phyloP scores from a whole-genome alignment of 1,140 invertebrate species.

The Lethrus apterus region DNA sequence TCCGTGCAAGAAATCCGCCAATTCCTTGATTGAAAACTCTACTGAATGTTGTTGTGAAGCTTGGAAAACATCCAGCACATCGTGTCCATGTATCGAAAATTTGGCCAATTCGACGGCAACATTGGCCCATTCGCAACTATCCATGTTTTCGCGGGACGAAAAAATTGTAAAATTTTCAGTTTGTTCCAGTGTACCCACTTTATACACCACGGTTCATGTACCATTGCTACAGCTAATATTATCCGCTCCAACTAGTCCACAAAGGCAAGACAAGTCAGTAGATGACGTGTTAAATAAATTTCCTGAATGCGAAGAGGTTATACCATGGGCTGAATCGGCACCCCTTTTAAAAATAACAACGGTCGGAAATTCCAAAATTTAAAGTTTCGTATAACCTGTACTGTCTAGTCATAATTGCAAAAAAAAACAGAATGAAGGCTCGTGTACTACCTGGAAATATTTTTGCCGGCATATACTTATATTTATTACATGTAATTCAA shows the following conservation, averaged over 20 bases:
- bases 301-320: conserved; percentile 40
- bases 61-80: conserved; percentile 47
- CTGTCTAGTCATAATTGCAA: too few species aligned
- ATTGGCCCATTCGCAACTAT: conserved; percentile 36
- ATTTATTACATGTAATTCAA: too few species aligned
- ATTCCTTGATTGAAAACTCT: conserved; percentile 30
- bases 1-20: conserved; percentile 42
- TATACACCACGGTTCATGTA: conserved; percentile 27
- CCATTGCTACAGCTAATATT: conserved; percentile 26
- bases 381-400: too few species aligned
- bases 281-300: conserved; percentile 30
- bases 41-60: conserved; percentile 41
- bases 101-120: conserved; percentile 38
- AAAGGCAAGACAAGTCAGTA: conserved; percentile 25
- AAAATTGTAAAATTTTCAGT: conserved; percentile 21
- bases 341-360: conserved; percentile 40
- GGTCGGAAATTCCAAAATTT: too few species aligned
- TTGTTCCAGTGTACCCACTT: conserved; percentile 37
- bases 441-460: too few species aligned
- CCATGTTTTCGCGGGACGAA: conserved; percentile 30
- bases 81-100: conserved; percentile 55
- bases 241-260: conserved; percentile 47
- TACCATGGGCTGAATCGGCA: conserved; percentile 40
- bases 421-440: too few species aligned
- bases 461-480: too few species aligned